These are phyloP conservation scores for Neopelma chrysocephalum DNA, from an alignment of 2,797 vertebrate species.

Conservation along the genomic window DNA sequence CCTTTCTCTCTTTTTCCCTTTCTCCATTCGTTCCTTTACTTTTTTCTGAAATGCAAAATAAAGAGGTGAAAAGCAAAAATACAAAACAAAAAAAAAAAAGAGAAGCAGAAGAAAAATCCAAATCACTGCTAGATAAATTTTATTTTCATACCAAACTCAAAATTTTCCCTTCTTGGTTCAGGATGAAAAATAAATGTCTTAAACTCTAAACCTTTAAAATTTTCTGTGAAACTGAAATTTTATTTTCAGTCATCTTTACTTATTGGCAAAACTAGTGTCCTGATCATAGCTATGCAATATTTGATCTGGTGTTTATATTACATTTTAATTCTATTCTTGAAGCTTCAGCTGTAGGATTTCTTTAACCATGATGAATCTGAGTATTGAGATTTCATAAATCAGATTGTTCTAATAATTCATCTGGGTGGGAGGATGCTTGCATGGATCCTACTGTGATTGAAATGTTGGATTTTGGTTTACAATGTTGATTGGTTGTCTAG, in stretches of 20 bases:
- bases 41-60: background rate
- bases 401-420: background rate
- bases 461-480: background rate
- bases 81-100: background rate
- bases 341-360: background rate
- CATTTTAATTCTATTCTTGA: background rate
- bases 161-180: background rate
- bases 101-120: accelerated
- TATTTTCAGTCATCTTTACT: background rate
- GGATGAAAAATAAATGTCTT: background rate
- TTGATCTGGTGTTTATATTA: background rate
- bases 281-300: background rate
- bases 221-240: background rate
- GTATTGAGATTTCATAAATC: background rate
- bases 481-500: background rate
- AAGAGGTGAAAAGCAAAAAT: background rate
- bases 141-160: background rate
- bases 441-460: background rate
- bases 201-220: background rate
- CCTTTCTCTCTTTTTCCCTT: background rate
- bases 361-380: background rate
- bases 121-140: background rate
- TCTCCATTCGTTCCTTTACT: background rate
- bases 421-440: background rate
- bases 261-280: background rate